Evolutionary conservation across 2,113 vertebrate species (phyloP), one percentile per base, ranked within the genome.

Genomic region (Platysteira castanea): DNA sequence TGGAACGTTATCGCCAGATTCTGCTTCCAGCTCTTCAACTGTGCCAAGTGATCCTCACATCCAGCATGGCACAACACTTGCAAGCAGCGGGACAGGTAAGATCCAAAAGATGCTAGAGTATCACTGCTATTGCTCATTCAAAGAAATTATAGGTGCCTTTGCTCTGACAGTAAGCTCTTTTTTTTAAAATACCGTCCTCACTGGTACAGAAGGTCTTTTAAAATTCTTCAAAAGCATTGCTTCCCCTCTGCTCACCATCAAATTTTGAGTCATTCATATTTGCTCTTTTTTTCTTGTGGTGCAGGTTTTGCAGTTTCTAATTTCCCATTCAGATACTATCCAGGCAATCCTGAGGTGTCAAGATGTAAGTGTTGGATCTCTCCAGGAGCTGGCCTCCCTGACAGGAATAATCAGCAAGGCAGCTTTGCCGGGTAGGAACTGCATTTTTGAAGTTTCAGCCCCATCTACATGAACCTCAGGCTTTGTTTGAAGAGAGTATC

Each of bases 391-490:
- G 90, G 99, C 99, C 33, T 95, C 98, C 83, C 98, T 99, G 30
- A 99, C 99, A 3, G 99, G 99, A 78, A 99, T 99, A 96, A 99
- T 99, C 97, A 99, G 99, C 97, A 99, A 99, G 96, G 99, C 99
- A 2, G 99, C 99, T 64, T 97, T 99, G 85, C 99, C 99, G 97
- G 99, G 99, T 99, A 95, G 44, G 94, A 92, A 26, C 44, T 56
- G 37, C 33, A 15, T 11, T 84, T 88, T 49, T 84, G 27, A 81
- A 81, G 28, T 90, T 52, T 78, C 22, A n/a, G 7, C 27, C 27
- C 49, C 9, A 17, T 71, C 44, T 93, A 41, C 41, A 37, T 57
- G 52, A 47, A 70, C 70, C 15, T 84, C 46, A 35, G 41, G 28
- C 13, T 90, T 86, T 70, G 20, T 44, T 86, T 78, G 24, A 65